Base-by-base conservation (phyloP, 2,888 invertebrate genomes). In the Campoplex nolae region DNA sequence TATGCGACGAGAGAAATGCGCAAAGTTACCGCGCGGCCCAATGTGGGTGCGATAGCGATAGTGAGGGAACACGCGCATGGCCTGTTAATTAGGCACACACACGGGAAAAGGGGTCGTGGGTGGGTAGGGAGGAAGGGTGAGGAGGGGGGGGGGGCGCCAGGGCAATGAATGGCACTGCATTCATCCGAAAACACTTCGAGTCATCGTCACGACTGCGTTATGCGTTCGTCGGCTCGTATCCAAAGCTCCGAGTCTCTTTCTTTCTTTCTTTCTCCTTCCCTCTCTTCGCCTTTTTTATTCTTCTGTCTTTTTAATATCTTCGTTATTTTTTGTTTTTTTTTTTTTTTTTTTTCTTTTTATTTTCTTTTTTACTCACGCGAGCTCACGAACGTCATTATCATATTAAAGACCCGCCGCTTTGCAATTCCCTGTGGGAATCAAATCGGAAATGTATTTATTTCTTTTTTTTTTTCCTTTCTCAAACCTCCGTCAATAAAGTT, bases 31-130 rank as follows among this genome's bases (percentile, higher is more conserved):
- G 74, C 58, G 74, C 73, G 42, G 79, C 73, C 74, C 32, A 56
- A 58, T 77, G 79, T 79, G 67, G 74, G 80, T 38, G 70, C 84
- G 83, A 83, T 83, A 75, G 75, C 80, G 84, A 85, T 81, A 85
- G 75, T 48, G 76, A 88, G 67, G 54, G 70, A 62, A 77, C 76
- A 78, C 88, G 88, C 86, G 83, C 82, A 83, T 74, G 83, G 85
- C 86, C 89, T 89, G 92, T 92, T 92, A 93, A 93, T 93, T 91
- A 93, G 92, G 89, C 88, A 79, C 86, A 77, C 81, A 67, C 62
- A 62, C 38, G 45, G 56, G 79, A 56, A 38, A 65, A 48, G n/a
- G 70, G 32, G 23, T 11, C 4, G 38, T 1, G n/a, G 23, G 7
- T n/a, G 35, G 56, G 70, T 16, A 35, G 38, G 38, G 51, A 56